Percentiles rank a stretch among this genome's conserved stretches.
These are phyloP conservation scores for Gymnopithys bicolor DNA, from an alignment of 2,797 vertebrate genomes.

Conservation along the genomic window DNA sequence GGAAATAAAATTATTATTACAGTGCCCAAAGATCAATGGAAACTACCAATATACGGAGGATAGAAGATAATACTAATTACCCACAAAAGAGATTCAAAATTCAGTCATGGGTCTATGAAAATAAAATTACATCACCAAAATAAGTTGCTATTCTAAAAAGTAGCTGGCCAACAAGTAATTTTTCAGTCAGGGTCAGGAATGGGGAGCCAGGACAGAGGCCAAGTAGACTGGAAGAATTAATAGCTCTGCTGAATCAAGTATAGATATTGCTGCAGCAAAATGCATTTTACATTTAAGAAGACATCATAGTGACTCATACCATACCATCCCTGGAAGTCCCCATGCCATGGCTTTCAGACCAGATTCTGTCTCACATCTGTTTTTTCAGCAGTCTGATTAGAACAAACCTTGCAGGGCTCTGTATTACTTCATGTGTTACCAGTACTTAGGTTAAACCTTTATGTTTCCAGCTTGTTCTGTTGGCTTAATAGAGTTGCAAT, in stretches of 20 bases:
- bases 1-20: neutral
- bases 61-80: neutral
- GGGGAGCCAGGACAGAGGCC: neutral
- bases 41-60: neutral
- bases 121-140: neutral
- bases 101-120: neutral
- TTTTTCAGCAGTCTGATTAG: neutral
- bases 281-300: neutral
- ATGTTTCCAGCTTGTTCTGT: neutral
- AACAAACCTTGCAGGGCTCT: neutral
- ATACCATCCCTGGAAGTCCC: neutral
- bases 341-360: neutral
- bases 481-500: neutral
- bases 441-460: neutral
- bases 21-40: neutral
- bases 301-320: neutral
- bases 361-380: neutral
- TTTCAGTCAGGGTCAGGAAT: neutral
- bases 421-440: neutral
- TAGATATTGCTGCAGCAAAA: neutral
- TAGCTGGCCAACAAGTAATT: neutral
- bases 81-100: neutral
- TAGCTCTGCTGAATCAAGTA: neutral
- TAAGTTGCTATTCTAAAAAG: neutral
- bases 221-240: neutral